Base-by-base conservation (phyloP, 2,113 vertebrate species). In the Cavia porcellus region DNA sequence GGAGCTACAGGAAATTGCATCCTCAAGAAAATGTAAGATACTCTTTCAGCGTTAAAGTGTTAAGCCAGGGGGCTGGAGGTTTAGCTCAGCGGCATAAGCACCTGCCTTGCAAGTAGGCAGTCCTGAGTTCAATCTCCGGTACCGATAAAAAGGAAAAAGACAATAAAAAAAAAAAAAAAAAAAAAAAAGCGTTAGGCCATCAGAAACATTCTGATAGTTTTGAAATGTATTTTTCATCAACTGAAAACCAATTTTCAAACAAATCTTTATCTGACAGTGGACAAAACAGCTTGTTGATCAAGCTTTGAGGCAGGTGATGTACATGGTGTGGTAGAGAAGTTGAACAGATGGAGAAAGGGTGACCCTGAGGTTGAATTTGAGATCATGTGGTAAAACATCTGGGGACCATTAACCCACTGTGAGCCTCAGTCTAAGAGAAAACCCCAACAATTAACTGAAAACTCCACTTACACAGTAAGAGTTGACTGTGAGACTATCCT, bases 161-260 rank as follows among this genome's bases (percentile, higher is more conserved):
- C 38, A n/a, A n/a, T n/a, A n/a, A n/a, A n/a, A n/a, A n/a, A n/a
- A n/a, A n/a, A n/a, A n/a, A n/a, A n/a, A n/a, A n/a, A n/a, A n/a
- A n/a, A n/a, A n/a, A n/a, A n/a, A n/a, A n/a, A n/a, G n/a, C n/a
- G n/a, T n/a, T n/a, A n/a, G n/a, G n/a, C n/a, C n/a, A n/a, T n/a
- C n/a, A n/a, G n/a, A n/a, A n/a, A n/a, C n/a, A n/a, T n/a, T n/a
- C n/a, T n/a, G n/a, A n/a, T n/a, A n/a, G n/a, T n/a, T n/a, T n/a
- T n/a, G n/a, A n/a, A n/a, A n/a, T n/a, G n/a, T 15, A 50, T 38
- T 84, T 75, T 90, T 66, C 14, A 90, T 22, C 17, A 94, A n/a
- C 30, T 90, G 22, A 25, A 90, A 95, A 84, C 70, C 70, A 68
- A 61, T 50, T 79, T 86, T 85, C 50, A 79, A 95, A 61, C 72